Evolutionary conservation across 1,140 invertebrate species (phyloP).

Genomic region (Yoshiicerus persimilis): DNA sequence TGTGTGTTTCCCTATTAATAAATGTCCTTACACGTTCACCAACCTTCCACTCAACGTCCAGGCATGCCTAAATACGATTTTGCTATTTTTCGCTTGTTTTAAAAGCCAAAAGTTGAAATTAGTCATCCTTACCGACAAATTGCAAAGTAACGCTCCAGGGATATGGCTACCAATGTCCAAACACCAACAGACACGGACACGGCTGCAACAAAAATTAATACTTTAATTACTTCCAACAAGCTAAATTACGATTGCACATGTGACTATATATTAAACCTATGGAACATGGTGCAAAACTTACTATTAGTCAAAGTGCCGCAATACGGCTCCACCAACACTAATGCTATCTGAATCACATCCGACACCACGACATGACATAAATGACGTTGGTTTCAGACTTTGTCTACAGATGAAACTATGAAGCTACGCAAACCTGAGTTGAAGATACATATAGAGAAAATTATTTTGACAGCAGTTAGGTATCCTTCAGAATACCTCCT

Average conservation of each 20-base stretch:
- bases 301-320: neutral
- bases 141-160: conserved; percentile 69
- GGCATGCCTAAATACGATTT: neutral
- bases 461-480: too few species aligned
- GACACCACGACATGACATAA: too few species aligned
- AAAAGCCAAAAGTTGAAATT: neutral
- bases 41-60: neutral
- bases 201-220: conserved; percentile 56
- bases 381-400: too few species aligned
- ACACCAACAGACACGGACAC: conserved; percentile 65
- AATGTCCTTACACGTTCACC: neutral
- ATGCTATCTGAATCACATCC: neutral
- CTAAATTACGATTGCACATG: neutral
- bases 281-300: neutral
- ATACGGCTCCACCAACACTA: neutral
- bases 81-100: neutral
- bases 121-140: conserved; percentile 59
- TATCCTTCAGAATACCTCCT: too few species aligned
- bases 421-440: too few species aligned
- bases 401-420: too few species aligned
- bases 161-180: conserved; percentile 70
- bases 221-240: neutral
- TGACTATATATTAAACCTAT: neutral
- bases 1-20: neutral
- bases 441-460: too few species aligned